Conservation (phyloP, 1,140 invertebrate species). For the Pseudomyrmex gracilis region DNA sequence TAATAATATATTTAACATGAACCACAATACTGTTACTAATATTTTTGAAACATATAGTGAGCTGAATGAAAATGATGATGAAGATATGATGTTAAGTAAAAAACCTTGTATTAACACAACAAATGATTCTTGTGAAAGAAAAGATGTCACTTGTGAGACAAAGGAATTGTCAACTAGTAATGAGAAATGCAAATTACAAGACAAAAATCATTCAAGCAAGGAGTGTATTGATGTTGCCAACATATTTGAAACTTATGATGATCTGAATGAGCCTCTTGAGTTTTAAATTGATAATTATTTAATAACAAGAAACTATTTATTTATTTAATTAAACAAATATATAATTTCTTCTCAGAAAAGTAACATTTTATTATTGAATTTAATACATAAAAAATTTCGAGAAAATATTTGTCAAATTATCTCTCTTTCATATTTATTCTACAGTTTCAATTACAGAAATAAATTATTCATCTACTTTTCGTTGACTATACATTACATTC, state of each 20-base stretch:
- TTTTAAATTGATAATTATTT: conserved; percentile 50
- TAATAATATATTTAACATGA: neutral
- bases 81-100: too few relatives aligned
- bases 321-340: conserved; percentile 29
- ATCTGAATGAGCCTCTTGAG: conserved; percentile 58
- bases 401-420: conserved; percentile 51
- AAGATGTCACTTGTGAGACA: too few relatives aligned
- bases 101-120: too few relatives aligned
- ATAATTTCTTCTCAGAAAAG: conserved; percentile 50
- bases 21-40: neutral
- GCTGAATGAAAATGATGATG: too few relatives aligned
- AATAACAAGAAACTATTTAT: neutral
- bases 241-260: too few relatives aligned
- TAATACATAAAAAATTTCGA: conserved; percentile 51
- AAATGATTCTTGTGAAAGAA: too few relatives aligned
- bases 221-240: too few relatives aligned
- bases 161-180: too few relatives aligned
- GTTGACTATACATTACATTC: conserved; percentile 39
- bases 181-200: too few relatives aligned
- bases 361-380: conserved; percentile 54
- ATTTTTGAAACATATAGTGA: conserved; percentile 67
- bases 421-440: conserved; percentile 48
- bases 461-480: conserved; percentile 57
- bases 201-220: too few relatives aligned
- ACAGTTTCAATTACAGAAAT: conserved; percentile 42